A percentile compares a stretch with the other conserved stretches of the same genome.
These are phyloP conservation scores for Leiothrix lutea DNA, from an alignment of 2,113 vertebrate genomes.

Conservation along the genomic window DNA sequence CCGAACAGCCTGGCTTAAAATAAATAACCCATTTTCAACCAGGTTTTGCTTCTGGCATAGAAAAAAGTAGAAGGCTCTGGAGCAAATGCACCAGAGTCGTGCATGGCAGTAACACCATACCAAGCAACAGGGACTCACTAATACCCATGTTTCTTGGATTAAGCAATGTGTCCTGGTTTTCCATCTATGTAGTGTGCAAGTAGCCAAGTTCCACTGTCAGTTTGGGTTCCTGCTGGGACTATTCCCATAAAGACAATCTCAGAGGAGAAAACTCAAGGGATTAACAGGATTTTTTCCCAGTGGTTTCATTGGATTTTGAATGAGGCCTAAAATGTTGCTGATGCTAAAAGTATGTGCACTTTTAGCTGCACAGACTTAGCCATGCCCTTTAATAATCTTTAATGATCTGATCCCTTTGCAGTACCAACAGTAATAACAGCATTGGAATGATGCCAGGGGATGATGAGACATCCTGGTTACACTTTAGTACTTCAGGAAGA, in stretches of 20 bases:
- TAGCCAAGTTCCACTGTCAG: background rate
- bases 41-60: background rate
- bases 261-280: background rate
- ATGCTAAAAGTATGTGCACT: background rate
- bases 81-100: background rate
- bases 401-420: background rate
- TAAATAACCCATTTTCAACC: constrained; percentile 22
- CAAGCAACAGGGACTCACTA: background rate
- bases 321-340: background rate
- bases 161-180: background rate
- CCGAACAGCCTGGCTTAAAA: background rate
- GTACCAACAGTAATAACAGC: background rate
- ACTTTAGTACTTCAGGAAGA: background rate
- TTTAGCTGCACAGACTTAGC: background rate
- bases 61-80: background rate
- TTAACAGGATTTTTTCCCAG: background rate
- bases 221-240: background rate
- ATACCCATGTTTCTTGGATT: background rate
- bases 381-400: background rate
- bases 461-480: background rate
- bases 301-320: background rate
- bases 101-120: background rate
- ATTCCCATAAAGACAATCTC: background rate
- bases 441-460: background rate
- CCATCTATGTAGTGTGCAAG: background rate